Percentiles rank a stretch among this genome's conserved stretches.
These are phyloP conservation scores for Lasius platythorax DNA, from an alignment of 2,888 invertebrate genomes.

Conservation along the genomic window DNA sequence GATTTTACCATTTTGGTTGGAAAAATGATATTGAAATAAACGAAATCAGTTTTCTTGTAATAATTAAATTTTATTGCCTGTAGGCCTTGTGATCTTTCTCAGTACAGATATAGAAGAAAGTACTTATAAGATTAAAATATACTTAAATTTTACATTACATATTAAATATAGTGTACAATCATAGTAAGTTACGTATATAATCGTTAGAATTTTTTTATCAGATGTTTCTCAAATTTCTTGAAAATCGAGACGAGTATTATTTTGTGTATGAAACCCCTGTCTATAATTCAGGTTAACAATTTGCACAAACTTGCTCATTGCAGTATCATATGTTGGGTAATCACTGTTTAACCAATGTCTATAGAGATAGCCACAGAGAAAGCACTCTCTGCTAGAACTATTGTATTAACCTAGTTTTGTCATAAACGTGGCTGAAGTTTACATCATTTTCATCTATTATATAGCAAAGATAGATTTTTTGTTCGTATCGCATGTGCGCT, in stretches of 20 bases:
- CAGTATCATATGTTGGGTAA: slow-evolving; percentile 31
- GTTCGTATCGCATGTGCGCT: not conserved
- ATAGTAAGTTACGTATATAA: not conserved
- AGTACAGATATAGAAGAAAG: not conserved
- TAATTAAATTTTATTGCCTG: not conserved
- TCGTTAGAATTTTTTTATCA: not conserved
- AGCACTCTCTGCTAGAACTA: not conserved
- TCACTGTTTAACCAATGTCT: slow-evolving; percentile 35
- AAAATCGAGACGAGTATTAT: not conserved
- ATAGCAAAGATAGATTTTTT: slow-evolving; percentile 8
- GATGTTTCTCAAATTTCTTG: not conserved
- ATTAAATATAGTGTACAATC: not conserved
- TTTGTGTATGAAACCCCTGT: not conserved
- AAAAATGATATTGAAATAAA: not conserved
- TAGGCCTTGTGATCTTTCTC: not conserved
- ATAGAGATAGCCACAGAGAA: slow-evolving; percentile 35
- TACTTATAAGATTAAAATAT: not conserved
- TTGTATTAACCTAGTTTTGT: slow-evolving; percentile 50
- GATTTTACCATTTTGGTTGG: slow-evolving; percentile 32
- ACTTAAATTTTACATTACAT: not conserved
- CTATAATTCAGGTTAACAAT: slow-evolving; percentile 26
- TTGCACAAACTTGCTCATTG: slow-evolving; percentile 20
- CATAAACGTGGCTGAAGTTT: not conserved
- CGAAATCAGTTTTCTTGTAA: not conserved
- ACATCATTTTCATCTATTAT: slow-evolving; percentile 26